Conservation (phyloP, 2,797 vertebrate species). For the Mallotus villosus region DNA sequence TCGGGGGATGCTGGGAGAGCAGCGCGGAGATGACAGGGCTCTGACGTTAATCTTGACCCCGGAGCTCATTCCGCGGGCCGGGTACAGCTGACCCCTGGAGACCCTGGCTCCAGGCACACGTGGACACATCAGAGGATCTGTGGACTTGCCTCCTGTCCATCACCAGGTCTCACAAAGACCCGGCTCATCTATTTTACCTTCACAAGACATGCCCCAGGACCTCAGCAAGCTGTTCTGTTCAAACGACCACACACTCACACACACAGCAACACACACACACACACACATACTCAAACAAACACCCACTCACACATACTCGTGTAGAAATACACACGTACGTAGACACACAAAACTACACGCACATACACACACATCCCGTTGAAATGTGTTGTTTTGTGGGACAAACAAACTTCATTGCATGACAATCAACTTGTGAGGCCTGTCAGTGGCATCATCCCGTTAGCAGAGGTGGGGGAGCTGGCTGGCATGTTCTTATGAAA, state of each 20-base stretch:
- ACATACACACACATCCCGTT: too few relatives aligned
- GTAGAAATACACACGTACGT: too few relatives aligned
- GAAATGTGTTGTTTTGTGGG: neutral
- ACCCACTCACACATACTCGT: too few relatives aligned
- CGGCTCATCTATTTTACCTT: neutral
- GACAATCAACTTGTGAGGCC: neutral
- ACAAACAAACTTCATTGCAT: neutral
- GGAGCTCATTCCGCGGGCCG: neutral
- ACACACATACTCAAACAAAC: too few relatives aligned
- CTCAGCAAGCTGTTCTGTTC: too few relatives aligned
- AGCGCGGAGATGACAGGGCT: neutral
- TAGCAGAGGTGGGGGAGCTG: neutral
- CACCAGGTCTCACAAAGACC: neutral
- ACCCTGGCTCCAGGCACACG: conserved; percentile 2
- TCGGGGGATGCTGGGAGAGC: neutral
- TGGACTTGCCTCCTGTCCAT: neutral
- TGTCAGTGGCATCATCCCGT: conserved; percentile 5
- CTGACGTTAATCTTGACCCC: conserved; percentile 5
- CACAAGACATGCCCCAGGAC: neutral
- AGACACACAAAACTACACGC: neutral
- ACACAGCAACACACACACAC: neutral
- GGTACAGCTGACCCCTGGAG: neutral
- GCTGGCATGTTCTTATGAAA: neutral
- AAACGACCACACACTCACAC: neutral
- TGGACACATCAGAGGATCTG: conserved; percentile 1